Evolutionary conservation across 2,113 vertebrate genomes (phyloP), one percentile per base, ranked within the genome.

Genomic region (Oxyura jamaicensis): DNA sequence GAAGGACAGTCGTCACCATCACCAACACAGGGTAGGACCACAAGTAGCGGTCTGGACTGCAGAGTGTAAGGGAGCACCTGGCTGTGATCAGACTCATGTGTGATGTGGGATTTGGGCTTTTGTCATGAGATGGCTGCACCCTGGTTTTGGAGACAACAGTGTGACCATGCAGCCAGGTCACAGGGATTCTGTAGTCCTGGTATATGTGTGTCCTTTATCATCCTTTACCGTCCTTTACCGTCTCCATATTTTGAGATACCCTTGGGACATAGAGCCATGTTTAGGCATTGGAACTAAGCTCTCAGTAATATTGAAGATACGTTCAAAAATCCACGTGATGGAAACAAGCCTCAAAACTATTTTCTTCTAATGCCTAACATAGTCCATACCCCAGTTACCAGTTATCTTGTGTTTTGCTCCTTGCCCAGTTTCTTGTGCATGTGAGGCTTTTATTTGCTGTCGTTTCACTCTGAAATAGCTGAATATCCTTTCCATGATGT

Each of bases 11-110:
- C 1, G 0, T 58, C 1, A 1, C 63, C 33, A 11, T 5, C 1
- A 0, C 52, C 0, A 0, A 73, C 60, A 16, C 76, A 11, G 0
- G 0, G 36, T 63, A 11, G 39, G 56, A 23, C 41, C 0, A 0
- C 53, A 19, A 42, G n/a, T 16, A 28, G 2, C 53, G 75, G 15
- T 26, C 28, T 71, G 74, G 93, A 50, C 72, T 71, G 18, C 3
- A 2, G n/a, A 41, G 26, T n/a, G 0, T 11, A 44, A 55, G 19
- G 14, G 36, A 35, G 18, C 22, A 17, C 7, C 36, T 1, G 2
- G 73, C 65, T 86, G 41, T 44, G 44, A 21, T 59, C n/a, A 35
- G 14, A 63, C 46, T 77, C 21, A 0, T 26, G 39, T 26, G 39
- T 31, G 21, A 11, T 63, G 8, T 88, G 55, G 21, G 18, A 55